phyloP scores from a whole-genome alignment of 2,113 vertebrate genomes.

The Ctenomys sociabilis region DNA sequence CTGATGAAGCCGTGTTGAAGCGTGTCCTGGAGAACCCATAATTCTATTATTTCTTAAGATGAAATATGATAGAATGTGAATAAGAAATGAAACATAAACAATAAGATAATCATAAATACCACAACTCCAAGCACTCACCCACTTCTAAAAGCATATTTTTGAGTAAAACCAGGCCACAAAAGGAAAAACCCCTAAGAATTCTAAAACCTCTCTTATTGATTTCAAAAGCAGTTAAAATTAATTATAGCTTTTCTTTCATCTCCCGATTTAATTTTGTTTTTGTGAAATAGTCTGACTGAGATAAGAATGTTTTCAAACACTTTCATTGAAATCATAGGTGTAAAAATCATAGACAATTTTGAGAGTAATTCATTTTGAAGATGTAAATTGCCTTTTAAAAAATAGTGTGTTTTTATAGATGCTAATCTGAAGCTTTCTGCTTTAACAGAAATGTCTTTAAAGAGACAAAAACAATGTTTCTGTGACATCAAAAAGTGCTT shows the following conservation, averaged over 20 bases:
- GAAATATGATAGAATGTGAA: constrained; percentile 49
- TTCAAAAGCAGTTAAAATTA: constrained; percentile 43
- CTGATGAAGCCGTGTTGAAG: neutral
- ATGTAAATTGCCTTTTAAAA: constrained; percentile 64
- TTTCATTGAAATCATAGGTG: constrained; percentile 39
- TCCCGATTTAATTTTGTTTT: neutral
- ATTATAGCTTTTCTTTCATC: neutral
- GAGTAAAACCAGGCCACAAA: constrained; percentile 36
- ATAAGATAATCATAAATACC: constrained; percentile 42
- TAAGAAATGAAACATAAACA: constrained; percentile 61
- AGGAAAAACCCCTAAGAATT: neutral
- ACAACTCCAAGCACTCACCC: constrained; percentile 50
- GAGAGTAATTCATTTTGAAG: constrained; percentile 58
- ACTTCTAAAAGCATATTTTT: constrained; percentile 65
- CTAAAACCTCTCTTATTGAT: neutral
- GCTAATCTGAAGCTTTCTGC: constrained; percentile 66
- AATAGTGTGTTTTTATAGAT: constrained; percentile 56
- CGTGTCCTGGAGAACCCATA: neutral
- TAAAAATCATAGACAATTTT: neutral
- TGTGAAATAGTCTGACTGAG: neutral
- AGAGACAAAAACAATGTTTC: constrained; percentile 63
- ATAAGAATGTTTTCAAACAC: constrained; percentile 43
- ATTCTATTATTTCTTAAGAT: constrained; percentile 55
- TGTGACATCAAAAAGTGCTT: constrained; percentile 73
- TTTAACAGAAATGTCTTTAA: constrained; percentile 55